Evolutionary conservation across 2,888 invertebrate species (phyloP).

Genomic region (Agrotis clavis): DNA sequence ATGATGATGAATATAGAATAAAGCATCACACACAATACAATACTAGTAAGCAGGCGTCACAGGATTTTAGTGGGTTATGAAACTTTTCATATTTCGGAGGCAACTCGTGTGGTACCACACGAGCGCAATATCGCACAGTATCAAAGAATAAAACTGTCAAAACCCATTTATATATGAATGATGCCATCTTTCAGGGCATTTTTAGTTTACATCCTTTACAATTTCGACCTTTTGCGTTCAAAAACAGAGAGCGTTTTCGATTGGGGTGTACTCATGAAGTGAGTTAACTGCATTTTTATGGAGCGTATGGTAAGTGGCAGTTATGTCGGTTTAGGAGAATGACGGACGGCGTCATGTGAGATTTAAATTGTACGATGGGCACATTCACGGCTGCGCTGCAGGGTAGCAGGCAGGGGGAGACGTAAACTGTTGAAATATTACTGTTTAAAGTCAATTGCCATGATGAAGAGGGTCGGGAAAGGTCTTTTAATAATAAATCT

Average conservation of each 20-base stretch:
- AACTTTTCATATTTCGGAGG: neutral
- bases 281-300: slow-evolving; percentile 73
- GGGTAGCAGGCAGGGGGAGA: slow-evolving; percentile 9
- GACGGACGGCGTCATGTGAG: slow-evolving; percentile 68
- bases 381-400: slow-evolving; percentile 49
- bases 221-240: slow-evolving; percentile 21
- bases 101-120: slow-evolving; percentile 9
- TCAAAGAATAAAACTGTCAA: slow-evolving; percentile 87
- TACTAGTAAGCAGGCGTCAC: no score
- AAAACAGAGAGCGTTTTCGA: slow-evolving; percentile 40
- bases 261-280: slow-evolving; percentile 33
- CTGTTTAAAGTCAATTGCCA: slow-evolving; percentile 36
- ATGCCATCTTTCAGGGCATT: slow-evolving; percentile 71
- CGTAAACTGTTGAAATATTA: slow-evolving; percentile 30
- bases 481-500: slow-evolving; percentile 9
- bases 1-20: no score
- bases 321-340: slow-evolving; percentile 70
- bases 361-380: slow-evolving; percentile 68
- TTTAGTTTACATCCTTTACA: slow-evolving; percentile 23
- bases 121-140: slow-evolving; percentile 72
- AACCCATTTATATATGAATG: slow-evolving; percentile 86
- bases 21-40: no score
- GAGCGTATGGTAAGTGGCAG: slow-evolving; percentile 77
- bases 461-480: slow-evolving; percentile 10
- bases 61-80: no score